phyloP scores from a whole-genome alignment of 2,113 vertebrate species.

The Coregonus clupeaformis region DNA sequence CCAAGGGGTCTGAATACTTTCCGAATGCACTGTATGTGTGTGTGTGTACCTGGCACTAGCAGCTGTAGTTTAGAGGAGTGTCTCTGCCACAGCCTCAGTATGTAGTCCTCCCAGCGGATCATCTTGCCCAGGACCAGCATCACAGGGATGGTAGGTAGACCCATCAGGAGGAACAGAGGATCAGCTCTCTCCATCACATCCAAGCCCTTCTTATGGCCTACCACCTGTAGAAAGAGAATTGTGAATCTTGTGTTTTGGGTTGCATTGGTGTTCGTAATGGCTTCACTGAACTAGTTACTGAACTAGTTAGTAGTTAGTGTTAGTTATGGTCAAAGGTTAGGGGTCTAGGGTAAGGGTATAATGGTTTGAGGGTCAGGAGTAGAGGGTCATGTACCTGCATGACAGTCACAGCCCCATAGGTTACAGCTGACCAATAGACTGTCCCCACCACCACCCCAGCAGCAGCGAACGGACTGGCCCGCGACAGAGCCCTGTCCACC shows the following conservation, averaged over 20 bases:
- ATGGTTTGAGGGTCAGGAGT: not conserved
- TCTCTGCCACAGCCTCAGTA: constrained; percentile 74
- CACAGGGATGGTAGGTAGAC: constrained; percentile 76
- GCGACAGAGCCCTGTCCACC: constrained; percentile 69
- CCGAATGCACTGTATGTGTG: no score
- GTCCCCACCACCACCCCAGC: constrained; percentile 74
- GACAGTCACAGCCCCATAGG: constrained; percentile 78
- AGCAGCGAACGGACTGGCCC: constrained; percentile 72
- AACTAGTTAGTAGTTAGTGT: no score
- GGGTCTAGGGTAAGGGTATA: not conserved
- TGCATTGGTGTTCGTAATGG: not conserved
- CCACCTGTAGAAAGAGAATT: constrained; percentile 61
- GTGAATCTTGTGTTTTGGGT: not conserved
- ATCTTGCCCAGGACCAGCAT: constrained; percentile 77
- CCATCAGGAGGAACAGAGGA: constrained; percentile 76
- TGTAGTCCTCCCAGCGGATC: constrained; percentile 78
- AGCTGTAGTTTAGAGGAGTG: constrained; percentile 56
- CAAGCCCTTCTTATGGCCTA: constrained; percentile 78
- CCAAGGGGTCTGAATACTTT: no score
- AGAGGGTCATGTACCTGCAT: constrained; percentile 69
- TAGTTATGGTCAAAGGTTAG: not conserved
- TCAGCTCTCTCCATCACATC: constrained; percentile 75
- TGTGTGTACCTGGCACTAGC: constrained; percentile 45
- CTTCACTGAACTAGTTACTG: no score
- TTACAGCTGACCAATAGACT: constrained; percentile 77